These are phyloP conservation scores for Acromyrmex echinatior DNA, from an alignment of 1,140 invertebrate genomes.

Conservation along the genomic window DNA sequence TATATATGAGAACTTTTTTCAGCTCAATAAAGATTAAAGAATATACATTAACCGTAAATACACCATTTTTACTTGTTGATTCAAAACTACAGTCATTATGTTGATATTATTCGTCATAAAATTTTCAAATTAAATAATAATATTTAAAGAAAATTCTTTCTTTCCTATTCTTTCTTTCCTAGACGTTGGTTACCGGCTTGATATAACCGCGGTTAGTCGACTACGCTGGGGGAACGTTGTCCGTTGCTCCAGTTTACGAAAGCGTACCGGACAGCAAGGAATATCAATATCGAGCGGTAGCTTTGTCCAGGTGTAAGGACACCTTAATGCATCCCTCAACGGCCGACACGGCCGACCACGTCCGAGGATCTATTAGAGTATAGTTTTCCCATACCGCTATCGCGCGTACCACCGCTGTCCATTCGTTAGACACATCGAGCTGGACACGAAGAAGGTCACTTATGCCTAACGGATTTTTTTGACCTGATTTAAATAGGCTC, in stretches of 20 bases:
- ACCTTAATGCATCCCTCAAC: slow-evolving; percentile 70
- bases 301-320: slow-evolving; percentile 68
- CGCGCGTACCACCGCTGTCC: slow-evolving; percentile 46
- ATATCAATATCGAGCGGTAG: slow-evolving; percentile 64
- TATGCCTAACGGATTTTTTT: slow-evolving; percentile 82
- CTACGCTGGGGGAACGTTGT: slow-evolving; percentile 61
- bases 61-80: not conserved
- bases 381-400: slow-evolving; percentile 64
- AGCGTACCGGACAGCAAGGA: slow-evolving; percentile 68
- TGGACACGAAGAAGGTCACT: slow-evolving; percentile 77
- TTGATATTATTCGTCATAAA: not conserved
- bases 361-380: slow-evolving; percentile 48
- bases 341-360: slow-evolving; percentile 33
- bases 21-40: not conserved
- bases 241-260: slow-evolving; percentile 82
- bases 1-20: not conserved
- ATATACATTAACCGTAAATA: not conserved
- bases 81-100: not conserved
- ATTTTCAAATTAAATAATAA: not conserved
- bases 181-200: not conserved
- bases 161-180: not conserved
- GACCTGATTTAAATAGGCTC: slow-evolving; percentile 83
- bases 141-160: not conserved
- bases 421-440: slow-evolving; percentile 47
- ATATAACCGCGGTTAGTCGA: not conserved